Percentiles rank a stretch among this genome's conserved stretches.
Evolutionary conservation across 1,140 invertebrate species (phyloP).

Genomic region (Semibalanus balanoides): DNA sequence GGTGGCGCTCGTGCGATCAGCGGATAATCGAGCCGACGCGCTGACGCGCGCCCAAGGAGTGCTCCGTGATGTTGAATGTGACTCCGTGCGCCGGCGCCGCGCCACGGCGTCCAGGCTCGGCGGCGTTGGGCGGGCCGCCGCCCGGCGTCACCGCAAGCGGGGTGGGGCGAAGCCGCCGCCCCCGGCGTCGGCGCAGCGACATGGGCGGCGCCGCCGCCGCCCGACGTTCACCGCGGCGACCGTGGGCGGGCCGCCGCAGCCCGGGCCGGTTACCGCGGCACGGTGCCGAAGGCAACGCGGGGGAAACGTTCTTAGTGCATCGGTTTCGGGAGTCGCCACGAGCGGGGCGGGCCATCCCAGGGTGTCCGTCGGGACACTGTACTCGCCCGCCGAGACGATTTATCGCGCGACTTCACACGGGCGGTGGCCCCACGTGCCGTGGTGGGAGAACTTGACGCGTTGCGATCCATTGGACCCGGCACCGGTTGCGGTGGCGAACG

Average conservation of each 20-base stretch:
- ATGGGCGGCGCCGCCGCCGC: too few relatives aligned
- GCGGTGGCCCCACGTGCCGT: not conserved
- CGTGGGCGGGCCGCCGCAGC: too few relatives aligned
- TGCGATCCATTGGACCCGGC: constrained; percentile 1
- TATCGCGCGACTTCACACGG: not conserved
- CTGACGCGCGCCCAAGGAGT: not conserved
- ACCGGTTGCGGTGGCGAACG: constrained; percentile 7
- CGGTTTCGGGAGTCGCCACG: too few relatives aligned
- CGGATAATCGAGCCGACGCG: not conserved
- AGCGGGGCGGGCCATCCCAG: not conserved
- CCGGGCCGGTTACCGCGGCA: too few relatives aligned
- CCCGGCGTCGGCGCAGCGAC: too few relatives aligned
- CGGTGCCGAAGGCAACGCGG: too few relatives aligned
- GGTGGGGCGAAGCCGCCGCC: not conserved
- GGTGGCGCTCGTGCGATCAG: not conserved
- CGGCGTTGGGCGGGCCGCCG: not conserved
- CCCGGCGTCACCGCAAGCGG: not conserved
- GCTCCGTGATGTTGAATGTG: not conserved
- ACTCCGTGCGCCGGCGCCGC: too few relatives aligned
- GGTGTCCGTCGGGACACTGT: constrained; percentile 5
- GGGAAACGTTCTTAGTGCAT: too few relatives aligned
- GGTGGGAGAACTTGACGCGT: not conserved
- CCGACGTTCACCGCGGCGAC: too few relatives aligned
- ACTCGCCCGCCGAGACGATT: not conserved
- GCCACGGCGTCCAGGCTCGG: too few relatives aligned